Conservation (phyloP, 2,888 invertebrate species). For the Pheosia tremula region DNA sequence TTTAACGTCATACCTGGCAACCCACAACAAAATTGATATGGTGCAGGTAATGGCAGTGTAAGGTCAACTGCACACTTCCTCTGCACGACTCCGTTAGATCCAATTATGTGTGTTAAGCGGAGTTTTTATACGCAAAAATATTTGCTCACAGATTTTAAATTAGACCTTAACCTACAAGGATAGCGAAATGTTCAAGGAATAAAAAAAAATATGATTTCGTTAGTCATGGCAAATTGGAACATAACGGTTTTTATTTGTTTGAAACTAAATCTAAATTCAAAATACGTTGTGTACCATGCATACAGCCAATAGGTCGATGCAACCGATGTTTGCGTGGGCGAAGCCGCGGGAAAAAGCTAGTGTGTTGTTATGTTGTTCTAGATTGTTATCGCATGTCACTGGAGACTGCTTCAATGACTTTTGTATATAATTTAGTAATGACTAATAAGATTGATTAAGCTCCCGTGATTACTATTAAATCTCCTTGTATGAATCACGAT, state of each 20-base stretch:
- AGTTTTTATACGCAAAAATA: constrained; percentile 13
- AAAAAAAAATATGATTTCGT: too few relatives aligned
- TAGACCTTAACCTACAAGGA: background rate
- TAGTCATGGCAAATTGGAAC: too few relatives aligned
- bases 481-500: constrained; percentile 6
- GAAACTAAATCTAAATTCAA: too few relatives aligned
- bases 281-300: too few relatives aligned
- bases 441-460: constrained; percentile 9
- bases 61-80: constrained; percentile 53
- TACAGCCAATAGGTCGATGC: too few relatives aligned
- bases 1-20: constrained; percentile 1
- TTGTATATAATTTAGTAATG: constrained; percentile 17
- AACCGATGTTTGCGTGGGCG: background rate
- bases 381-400: constrained; percentile 20
- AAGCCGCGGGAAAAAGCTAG: background rate
- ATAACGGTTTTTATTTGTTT: background rate
- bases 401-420: constrained; percentile 13
- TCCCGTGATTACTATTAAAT: constrained; percentile 3
- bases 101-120: constrained; percentile 12
- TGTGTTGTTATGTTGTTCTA: background rate
- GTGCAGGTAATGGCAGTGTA: constrained; percentile 44
- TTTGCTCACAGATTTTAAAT: background rate
- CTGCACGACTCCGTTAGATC: constrained; percentile 15
- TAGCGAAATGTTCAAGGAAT: background rate
- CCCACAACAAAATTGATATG: constrained; percentile 34